Evolutionary conservation across 2,888 invertebrate genomes (phyloP), one percentile per base, ranked within the genome.

Genomic region (Acanthopleura granulata): DNA sequence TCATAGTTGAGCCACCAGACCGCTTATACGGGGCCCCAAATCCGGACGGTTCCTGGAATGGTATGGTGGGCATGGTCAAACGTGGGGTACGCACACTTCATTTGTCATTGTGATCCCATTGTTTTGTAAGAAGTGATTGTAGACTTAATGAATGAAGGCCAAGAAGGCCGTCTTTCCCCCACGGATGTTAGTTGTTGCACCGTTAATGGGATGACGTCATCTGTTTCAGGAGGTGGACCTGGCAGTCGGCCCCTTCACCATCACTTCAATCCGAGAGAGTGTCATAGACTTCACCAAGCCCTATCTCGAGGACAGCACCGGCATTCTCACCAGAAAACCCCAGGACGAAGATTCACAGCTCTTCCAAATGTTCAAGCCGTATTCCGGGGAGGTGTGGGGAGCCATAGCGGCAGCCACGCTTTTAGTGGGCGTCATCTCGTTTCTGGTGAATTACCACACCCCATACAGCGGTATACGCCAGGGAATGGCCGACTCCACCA

Each of bases 21-120:
- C 22, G 71, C 51, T 73, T 74, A 29, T 81, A 80, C 78, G 81
- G 81, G 14, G 76, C 74, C 49, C 73, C 74, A 3, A 50, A 74
- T 14, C 15, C 9, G 18, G 69, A 81, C 69, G 81, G 81, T 16
- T 72, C 73, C 6, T 82, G 81, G 81, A 82, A 76, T 70, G 81
- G 81, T 11, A 82, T 81, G 81, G 79, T 81, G 14, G 78, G 81
- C 50, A 77, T 80, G 77, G 79, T 81, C 4, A 49, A 69, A 30
- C 66, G 81, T 72, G 72, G 74, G 71, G 81, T 81, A 49, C 72
- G 40, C 9, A 40, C 9, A 40, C 40, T 9, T n/a, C n/a, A n/a
- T n/a, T n/a, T n/a, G n/a, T n/a, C n/a, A n/a, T n/a, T n/a, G n/a
- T n/a, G n/a, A n/a, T n/a, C n/a, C n/a, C n/a, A n/a, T n/a, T n/a